Base-by-base conservation (phyloP, 2,797 vertebrate genomes). In the Peromyscus nudipes region DNA sequence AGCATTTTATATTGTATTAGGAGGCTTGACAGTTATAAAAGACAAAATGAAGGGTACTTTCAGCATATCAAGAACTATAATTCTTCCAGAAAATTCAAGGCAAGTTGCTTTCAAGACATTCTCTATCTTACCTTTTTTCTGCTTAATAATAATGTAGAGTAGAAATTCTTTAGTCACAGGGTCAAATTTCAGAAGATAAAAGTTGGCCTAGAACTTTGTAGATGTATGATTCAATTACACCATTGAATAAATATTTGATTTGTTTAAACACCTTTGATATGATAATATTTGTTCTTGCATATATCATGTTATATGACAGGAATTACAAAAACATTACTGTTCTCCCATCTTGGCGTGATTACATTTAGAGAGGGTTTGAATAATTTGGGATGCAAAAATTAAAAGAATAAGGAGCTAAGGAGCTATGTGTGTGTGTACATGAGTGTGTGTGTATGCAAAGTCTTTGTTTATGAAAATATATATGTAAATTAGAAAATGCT, bases 21-120 rank as follows among this genome's bases (percentile, higher is more conserved):
- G n/a, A 96, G 13, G 49, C 31, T 43, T 3, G 16, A 10, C 9
- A 64, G 4, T 82, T n/a, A 55, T 67, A 21, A 92, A 94, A 82
- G 57, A 91, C 81, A 43, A 94, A 91, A 62, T 65, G 40, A 92
- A 92, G 55, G 10, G 3, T 40, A 93, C 37, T 94, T 93, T 93
- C 43, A 62, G 79, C 81, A 76, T 85, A 80, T 69, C 62, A 34
- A n/a, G 83, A 85, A 91, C 34, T 81, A 31, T 62, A 88, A 92
- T 86, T 96, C 65, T 88, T 73, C 21, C 85, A 93, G 65, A 94
- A 64, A 94, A 95, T 92, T 90, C 49, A 83, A 93, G 17, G 69
- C 34, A 96, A 1, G 55, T 84, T 87, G 37, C 92, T 88, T 88
- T 25, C 52, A 80, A 85, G 34, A 91, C 83, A 90, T 25, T 83